A percentile compares a stretch with the other conserved stretches of the same genome.
Evolutionary conservation across 2,797 vertebrate species (phyloP).

Genomic region (Rhinoraja longicauda): DNA sequence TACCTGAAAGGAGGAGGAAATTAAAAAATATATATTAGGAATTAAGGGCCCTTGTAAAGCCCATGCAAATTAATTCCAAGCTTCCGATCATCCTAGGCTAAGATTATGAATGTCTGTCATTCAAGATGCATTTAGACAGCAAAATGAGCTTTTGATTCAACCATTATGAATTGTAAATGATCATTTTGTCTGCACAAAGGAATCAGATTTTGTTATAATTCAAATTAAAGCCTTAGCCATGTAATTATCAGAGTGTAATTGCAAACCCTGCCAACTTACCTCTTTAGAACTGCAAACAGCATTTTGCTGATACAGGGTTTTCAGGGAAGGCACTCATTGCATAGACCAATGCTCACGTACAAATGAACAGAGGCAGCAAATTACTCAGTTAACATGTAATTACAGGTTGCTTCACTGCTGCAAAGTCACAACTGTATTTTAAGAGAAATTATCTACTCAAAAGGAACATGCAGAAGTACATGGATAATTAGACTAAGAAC

Average conservation of each 20-base stretch:
- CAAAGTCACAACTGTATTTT: slow-evolving; percentile 8
- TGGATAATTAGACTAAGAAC: slow-evolving; percentile 16
- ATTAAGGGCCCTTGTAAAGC: background rate
- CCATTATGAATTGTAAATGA: slow-evolving; percentile 7
- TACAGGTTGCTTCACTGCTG: slow-evolving; percentile 16
- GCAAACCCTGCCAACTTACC: background rate
- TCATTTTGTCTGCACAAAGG: background rate
- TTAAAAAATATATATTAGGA: background rate
- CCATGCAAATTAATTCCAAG: background rate
- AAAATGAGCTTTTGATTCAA: background rate
- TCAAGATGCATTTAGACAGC: background rate
- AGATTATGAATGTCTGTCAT: background rate
- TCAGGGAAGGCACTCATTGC: slow-evolving; percentile 17
- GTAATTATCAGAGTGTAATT: slow-evolving; percentile 29
- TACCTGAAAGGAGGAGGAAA: background rate
- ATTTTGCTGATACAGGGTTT: slow-evolving; percentile 13
- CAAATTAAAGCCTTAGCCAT: background rate
- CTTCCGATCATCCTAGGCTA: background rate
- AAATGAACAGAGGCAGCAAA: slow-evolving; percentile 20
- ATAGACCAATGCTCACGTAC: background rate
- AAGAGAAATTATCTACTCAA: slow-evolving; percentile 11
- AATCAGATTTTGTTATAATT: slow-evolving; percentile 35
- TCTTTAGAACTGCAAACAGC: slow-evolving; percentile 10
- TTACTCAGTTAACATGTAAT: slow-evolving; percentile 30
- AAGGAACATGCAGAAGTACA: slow-evolving; percentile 13